These are phyloP conservation scores for Zonotrichia albicollis DNA, from an alignment of 2,797 vertebrate species.

Conservation along the genomic window DNA sequence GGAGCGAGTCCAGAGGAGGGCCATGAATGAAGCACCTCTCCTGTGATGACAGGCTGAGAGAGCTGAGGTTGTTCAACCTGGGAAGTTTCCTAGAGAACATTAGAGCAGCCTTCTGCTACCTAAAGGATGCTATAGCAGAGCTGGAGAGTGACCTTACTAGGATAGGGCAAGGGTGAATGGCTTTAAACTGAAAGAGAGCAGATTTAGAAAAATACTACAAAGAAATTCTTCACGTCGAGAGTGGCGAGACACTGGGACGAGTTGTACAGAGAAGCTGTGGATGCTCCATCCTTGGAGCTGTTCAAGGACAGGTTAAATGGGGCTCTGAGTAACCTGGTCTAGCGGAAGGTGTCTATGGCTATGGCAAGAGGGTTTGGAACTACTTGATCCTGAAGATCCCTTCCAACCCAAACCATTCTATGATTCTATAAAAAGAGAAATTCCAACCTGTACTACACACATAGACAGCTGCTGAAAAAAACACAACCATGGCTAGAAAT, in stretches of 20 bases:
- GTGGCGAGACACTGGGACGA: rapidly evolving
- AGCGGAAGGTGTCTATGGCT: not conserved
- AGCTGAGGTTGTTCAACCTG: not conserved
- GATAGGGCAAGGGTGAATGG: not conserved
- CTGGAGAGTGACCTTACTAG: not conserved
- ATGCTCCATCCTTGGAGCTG: not conserved
- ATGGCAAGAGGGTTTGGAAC: not conserved
- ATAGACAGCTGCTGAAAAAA: not conserved
- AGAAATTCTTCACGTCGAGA: not conserved
- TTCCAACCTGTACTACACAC: not conserved
- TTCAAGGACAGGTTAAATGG: not conserved
- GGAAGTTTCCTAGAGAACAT: not conserved
- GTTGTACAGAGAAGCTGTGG: not conserved
- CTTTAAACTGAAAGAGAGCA: not conserved
- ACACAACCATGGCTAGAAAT: not conserved
- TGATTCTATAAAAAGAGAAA: not conserved
- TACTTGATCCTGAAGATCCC: not conserved
- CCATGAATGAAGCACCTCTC: not conserved
- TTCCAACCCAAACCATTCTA: not conserved
- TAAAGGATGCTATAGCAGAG: not conserved
- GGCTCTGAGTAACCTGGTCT: not conserved
- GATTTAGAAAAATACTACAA: not conserved
- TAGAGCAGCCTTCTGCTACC: not conserved
- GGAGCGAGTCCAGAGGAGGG: not conserved
- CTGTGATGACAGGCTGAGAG: not conserved